Evolutionary conservation across 1,140 invertebrate species (phyloP).

Genomic region (Drosophila lacertosa): DNA sequence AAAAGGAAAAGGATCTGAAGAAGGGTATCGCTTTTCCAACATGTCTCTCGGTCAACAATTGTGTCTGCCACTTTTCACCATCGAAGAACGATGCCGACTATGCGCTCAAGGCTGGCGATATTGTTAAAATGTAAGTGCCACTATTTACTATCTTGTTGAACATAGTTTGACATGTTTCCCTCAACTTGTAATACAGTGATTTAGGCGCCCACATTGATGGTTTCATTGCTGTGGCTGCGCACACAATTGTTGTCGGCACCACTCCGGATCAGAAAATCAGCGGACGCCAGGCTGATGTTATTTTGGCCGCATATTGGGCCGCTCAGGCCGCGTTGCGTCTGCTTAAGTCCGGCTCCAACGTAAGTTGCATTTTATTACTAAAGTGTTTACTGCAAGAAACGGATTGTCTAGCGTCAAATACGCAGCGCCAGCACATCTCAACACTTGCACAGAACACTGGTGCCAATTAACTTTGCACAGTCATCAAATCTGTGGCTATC

Average conservation of each 20-base stretch:
- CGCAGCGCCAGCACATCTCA: slow-evolving; percentile 51
- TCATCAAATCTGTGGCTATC: slow-evolving; percentile 10
- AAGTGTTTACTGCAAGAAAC: slow-evolving; percentile 49
- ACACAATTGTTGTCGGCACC: slow-evolving; percentile 96
- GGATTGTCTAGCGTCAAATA: slow-evolving; percentile 53
- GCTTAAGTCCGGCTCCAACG: slow-evolving; percentile 95
- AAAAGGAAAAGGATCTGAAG: slow-evolving; percentile 99
- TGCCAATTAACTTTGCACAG: slow-evolving; percentile 25
- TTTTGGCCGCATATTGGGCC: slow-evolving; percentile 97
- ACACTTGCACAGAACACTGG: slow-evolving; percentile 56
- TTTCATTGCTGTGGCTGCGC: slow-evolving; percentile 98
- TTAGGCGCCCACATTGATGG: slow-evolving; percentile 99
- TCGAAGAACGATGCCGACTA: slow-evolving; percentile 96
- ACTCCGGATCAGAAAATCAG: slow-evolving; percentile 88
- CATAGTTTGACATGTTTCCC: neutral
- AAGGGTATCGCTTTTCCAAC: slow-evolving; percentile 99
- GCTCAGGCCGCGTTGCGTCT: slow-evolving; percentile 97
- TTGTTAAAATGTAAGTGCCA: slow-evolving; percentile 96
- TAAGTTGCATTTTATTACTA: slow-evolving; percentile 82
- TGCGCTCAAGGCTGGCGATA: slow-evolving; percentile 94
- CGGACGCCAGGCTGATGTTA: slow-evolving; percentile 96
- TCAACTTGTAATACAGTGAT: slow-evolving; percentile 88
- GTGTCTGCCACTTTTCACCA: slow-evolving; percentile 99
- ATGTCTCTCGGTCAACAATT: slow-evolving; percentile 99
- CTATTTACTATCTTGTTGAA: neutral